Conservation (phyloP, 1,140 invertebrate species). For the Ooceraea biroi region DNA sequence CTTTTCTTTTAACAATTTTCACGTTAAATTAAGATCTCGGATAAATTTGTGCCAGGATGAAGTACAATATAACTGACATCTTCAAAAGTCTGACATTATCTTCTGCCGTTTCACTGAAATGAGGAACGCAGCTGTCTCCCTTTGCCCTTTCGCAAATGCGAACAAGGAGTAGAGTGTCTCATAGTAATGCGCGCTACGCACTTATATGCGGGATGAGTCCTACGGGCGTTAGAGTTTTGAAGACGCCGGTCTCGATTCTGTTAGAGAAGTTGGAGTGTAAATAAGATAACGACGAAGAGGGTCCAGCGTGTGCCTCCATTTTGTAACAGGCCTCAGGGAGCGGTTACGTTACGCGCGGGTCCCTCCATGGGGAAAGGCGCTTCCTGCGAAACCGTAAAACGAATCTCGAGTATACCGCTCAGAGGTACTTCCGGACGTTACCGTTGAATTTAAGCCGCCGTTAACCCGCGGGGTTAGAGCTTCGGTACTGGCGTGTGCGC, state of each 20-base stretch:
- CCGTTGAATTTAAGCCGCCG: constrained; percentile 69
- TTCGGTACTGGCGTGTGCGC: constrained; percentile 45
- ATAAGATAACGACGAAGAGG: constrained; percentile 54
- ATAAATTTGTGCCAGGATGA: neutral
- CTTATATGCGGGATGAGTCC: neutral
- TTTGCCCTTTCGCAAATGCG: neutral
- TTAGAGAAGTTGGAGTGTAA: constrained; percentile 43
- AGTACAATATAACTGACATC: neutral
- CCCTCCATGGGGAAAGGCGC: constrained; percentile 62
- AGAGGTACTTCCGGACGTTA: constrained; percentile 67
- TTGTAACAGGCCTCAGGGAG: constrained; percentile 63
- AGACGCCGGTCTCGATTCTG: constrained; percentile 7
- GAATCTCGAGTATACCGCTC: constrained; percentile 66
- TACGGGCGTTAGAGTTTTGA: constrained; percentile 39
- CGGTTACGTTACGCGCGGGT: constrained; percentile 68
- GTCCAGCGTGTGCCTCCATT: constrained; percentile 51
- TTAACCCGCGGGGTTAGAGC: constrained; percentile 67
- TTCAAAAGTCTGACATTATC: neutral
- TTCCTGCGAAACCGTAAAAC: constrained; percentile 69
- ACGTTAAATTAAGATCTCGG: neutral
- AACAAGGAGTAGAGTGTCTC: neutral
- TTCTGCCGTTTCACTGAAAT: neutral
- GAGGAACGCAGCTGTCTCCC: neutral
- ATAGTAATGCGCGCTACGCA: neutral
- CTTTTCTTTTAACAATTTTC: neutral